phyloP scores from a whole-genome alignment of 2,888 invertebrate genomes.

The Diarsia brunnea region DNA sequence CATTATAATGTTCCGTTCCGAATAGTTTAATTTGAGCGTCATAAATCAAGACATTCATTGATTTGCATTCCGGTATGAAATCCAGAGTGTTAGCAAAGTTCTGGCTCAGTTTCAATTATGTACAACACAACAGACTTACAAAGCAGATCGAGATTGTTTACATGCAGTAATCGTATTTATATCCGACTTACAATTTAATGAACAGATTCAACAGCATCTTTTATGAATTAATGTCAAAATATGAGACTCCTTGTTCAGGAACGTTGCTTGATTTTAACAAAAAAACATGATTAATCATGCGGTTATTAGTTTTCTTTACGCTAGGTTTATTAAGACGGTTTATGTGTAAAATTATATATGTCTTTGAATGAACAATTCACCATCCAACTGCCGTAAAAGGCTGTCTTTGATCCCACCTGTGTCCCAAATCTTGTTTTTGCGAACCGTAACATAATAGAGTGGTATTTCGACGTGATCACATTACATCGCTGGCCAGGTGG shows the following conservation, averaged over 20 bases:
- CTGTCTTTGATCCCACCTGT: conserved; percentile 63
- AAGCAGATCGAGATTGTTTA: conserved; percentile 40
- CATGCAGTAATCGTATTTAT: conserved; percentile 36
- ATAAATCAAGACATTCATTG: conserved; percentile 46
- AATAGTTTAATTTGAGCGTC: conserved; percentile 43
- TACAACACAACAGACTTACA: conserved; percentile 25
- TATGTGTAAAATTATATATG: conserved; percentile 1
- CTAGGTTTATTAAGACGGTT: neutral
- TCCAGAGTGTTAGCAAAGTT: conserved; percentile 31
- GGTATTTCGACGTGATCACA: conserved; percentile 81
- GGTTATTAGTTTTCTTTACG: neutral
- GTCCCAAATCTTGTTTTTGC: conserved; percentile 62
- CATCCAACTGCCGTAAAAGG: neutral
- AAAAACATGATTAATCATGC: neutral
- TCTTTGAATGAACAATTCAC: conserved; percentile 17
- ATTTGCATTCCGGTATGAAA: conserved; percentile 45
- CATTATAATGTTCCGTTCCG: neutral
- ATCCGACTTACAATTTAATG: conserved; percentile 9
- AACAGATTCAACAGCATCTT: conserved; percentile 11
- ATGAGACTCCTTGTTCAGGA: neutral
- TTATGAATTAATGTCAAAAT: neutral
- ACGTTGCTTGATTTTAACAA: neutral
- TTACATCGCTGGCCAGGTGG: conserved; percentile 84
- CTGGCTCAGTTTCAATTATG: conserved; percentile 61
- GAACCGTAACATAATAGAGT: conserved; percentile 73